These are phyloP conservation scores for Drosophila parabipectinata DNA, from an alignment of 1,140 invertebrate genomes.

Conservation along the genomic window DNA sequence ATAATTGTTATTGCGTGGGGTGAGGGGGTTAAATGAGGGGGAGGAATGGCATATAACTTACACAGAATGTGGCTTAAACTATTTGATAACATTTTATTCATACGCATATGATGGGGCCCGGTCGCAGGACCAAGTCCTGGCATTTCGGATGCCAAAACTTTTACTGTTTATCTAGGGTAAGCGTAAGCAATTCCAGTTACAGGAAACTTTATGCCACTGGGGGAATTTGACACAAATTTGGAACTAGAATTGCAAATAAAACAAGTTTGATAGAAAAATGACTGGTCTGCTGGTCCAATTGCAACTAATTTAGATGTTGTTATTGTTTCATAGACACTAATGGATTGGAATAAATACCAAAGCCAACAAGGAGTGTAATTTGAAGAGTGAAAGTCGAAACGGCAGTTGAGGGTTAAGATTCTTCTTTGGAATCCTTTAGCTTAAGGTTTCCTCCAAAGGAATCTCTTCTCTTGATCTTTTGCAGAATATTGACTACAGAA, in stretches of 20 bases:
- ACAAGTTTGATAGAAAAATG: slow-evolving; percentile 1
- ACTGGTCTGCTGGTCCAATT: slow-evolving; percentile 1
- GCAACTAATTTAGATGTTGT: slow-evolving; percentile 7
- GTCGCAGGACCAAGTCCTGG: neutral
- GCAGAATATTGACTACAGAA: neutral
- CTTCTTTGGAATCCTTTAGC: no score
- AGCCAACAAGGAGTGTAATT: neutral
- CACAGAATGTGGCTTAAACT: slow-evolving; percentile 50
- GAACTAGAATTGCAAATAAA: slow-evolving; percentile 19
- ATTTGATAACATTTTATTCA: slow-evolving; percentile 52
- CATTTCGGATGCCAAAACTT: slow-evolving; percentile 28
- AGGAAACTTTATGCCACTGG: slow-evolving; percentile 17
- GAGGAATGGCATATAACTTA: slow-evolving; percentile 29
- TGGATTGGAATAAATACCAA: slow-evolving; percentile 6
- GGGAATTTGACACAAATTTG: slow-evolving; percentile 26
- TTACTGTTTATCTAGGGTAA: slow-evolving; percentile 37
- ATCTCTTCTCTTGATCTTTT: slow-evolving; percentile 3
- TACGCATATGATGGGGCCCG: slow-evolving; percentile 19
- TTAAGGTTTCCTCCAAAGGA: neutral
- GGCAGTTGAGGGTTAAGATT: neutral
- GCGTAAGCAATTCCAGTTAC: slow-evolving; percentile 22
- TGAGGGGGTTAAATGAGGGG: neutral
- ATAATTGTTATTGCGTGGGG: slow-evolving; percentile 61
- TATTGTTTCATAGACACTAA: slow-evolving; percentile 5
- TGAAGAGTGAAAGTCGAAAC: neutral